phyloP scores from a whole-genome alignment of 2,888 invertebrate genomes.

The Orthonevra nobilis region DNA sequence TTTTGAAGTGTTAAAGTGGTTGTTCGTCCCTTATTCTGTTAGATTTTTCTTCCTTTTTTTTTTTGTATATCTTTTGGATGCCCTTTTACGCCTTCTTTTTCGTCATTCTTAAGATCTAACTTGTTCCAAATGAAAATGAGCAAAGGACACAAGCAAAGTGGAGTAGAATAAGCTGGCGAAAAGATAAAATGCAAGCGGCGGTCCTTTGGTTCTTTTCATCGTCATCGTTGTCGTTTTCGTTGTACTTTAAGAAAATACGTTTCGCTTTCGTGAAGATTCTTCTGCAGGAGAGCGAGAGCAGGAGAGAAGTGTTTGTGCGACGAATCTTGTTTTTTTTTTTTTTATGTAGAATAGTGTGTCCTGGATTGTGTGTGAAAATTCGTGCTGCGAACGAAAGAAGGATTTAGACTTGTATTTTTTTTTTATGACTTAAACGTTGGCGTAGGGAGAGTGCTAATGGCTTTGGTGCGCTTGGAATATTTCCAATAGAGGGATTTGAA shows the following conservation, averaged over 20 bases:
- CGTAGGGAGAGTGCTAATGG: constrained; percentile 58
- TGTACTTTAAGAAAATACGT: constrained; percentile 38
- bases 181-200: constrained; percentile 60
- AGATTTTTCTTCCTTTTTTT: too few species aligned
- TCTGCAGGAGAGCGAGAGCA: neutral
- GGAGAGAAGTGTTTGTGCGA: constrained; percentile 16
- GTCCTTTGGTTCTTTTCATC: constrained; percentile 26
- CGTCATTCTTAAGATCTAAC: constrained; percentile 1
- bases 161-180: constrained; percentile 54
- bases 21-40: too few species aligned
- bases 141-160: constrained; percentile 46
- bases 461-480: constrained; percentile 57
- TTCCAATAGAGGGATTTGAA: constrained; percentile 51
- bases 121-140: constrained; percentile 38
- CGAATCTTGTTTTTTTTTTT: too few species aligned
- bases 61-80: too few species aligned
- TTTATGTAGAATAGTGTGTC: constrained; percentile 19
- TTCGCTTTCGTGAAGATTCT: constrained; percentile 49
- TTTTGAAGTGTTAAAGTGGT: constrained; percentile 46
- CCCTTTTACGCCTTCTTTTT: too few species aligned
- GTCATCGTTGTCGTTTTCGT: constrained; percentile 26
- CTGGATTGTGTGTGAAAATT: constrained; percentile 50
- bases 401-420: constrained; percentile 42
- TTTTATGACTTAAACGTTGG: constrained; percentile 53
- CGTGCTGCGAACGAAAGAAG: constrained; percentile 30